A percentile compares a stretch with the other conserved stretches of the same genome.
Conservation (phyloP, 2,113 vertebrate species). For the Salvelinus alpinus region DNA sequence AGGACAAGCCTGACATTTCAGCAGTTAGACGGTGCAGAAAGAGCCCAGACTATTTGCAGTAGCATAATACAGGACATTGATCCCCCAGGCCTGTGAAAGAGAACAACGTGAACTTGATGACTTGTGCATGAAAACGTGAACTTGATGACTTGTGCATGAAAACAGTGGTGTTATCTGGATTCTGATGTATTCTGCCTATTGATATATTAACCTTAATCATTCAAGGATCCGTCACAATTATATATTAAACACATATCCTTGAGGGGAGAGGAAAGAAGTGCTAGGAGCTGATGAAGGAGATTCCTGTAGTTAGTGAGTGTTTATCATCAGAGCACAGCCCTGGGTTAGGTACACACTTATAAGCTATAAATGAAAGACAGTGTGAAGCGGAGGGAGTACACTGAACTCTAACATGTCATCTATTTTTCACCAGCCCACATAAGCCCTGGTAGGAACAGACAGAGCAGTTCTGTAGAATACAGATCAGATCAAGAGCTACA, state of each 20-base stretch:
- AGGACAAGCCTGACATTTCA: not conserved
- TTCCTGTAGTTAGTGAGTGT: not conserved
- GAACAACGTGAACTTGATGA: not conserved
- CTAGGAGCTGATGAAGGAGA: slow-evolving; percentile 17
- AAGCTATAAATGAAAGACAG: not conserved
- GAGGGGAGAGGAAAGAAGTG: not conserved
- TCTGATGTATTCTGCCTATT: no score
- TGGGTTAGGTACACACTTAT: not conserved
- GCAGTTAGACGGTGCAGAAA: no score
- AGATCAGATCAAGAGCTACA: no score
- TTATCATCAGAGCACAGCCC: not conserved
- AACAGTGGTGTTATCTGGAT: no score
- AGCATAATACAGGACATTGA: no score
- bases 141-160: not conserved
- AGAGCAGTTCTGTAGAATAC: no score
- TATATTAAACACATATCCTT: not conserved
- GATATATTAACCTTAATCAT: no score
- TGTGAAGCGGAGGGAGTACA: not conserved
- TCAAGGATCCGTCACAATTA: no score
- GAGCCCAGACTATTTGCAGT: no score
- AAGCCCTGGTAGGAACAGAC: no score
- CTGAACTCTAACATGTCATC: no score
- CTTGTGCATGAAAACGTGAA: not conserved
- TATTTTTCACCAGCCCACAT: no score
- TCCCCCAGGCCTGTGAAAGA: not conserved